Conservation (phyloP, 2,113 vertebrate species). For the Centropristis striata region DNA sequence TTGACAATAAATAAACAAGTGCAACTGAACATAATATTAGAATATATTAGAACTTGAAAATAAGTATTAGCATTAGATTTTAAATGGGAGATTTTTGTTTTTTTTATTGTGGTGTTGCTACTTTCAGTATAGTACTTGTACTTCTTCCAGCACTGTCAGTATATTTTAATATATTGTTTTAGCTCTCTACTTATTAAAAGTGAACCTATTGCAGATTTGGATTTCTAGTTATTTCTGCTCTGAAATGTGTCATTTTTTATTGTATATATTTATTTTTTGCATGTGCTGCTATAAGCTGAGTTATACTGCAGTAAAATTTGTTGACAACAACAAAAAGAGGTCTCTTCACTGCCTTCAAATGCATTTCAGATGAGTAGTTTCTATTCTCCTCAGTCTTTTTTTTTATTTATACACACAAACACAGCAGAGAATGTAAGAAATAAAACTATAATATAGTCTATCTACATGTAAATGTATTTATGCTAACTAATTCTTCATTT, state of each 20-base stretch:
- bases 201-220: neutral
- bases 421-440: neutral
- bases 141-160: neutral
- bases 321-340: no score
- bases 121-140: neutral
- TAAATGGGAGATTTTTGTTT: neutral
- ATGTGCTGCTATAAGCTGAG: no score
- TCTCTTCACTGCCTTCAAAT: no score
- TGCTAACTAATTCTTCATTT: no score
- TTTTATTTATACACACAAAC: neutral
- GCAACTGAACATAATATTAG: no score
- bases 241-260: no score
- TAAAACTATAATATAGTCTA: neutral
- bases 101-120: neutral
- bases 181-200: neutral
- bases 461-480: neutral
- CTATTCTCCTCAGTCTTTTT: no score
- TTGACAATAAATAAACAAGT: no score
- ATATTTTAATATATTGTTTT: neutral
- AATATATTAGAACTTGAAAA: no score
- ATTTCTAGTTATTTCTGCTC: neutral
- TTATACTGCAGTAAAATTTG: no score
- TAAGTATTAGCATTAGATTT: neutral
- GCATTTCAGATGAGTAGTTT: no score
- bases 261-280: no score